These are phyloP conservation scores for Spheniscus humboldti DNA, from an alignment of 2,797 vertebrate genomes.

Conservation along the genomic window DNA sequence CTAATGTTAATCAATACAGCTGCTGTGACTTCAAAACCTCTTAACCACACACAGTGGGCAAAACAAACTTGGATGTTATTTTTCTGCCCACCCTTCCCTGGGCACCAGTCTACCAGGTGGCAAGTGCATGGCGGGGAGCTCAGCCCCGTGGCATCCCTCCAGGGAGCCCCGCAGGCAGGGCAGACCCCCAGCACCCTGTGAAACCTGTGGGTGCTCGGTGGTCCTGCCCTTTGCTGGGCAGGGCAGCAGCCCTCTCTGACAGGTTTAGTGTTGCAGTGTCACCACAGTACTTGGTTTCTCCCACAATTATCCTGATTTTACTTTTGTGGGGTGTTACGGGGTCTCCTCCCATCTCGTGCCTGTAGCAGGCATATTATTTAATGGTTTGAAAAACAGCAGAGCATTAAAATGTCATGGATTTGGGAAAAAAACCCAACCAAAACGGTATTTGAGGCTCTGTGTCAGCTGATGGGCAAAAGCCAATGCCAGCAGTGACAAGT, in stretches of 20 bases:
- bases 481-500: background rate
- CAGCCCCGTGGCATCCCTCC: background rate
- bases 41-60: rapidly evolving
- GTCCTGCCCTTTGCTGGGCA: background rate
- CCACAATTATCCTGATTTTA: background rate
- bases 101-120: background rate
- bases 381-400: background rate
- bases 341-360: background rate
- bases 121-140: background rate
- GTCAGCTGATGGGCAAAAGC: background rate
- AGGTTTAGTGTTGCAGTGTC: rapidly evolving
- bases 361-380: background rate
- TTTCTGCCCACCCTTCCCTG: background rate
- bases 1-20: rapidly evolving
- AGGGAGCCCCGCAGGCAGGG: background rate
- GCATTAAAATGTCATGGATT: background rate
- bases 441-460: background rate
- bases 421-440: background rate
- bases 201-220: background rate
- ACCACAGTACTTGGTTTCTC: background rate
- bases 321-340: rapidly evolving
- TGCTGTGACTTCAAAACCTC: background rate
- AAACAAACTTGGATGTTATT: rapidly evolving
- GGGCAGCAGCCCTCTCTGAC: background rate
- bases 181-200: background rate